phyloP scores from a whole-genome alignment of 2,888 invertebrate genomes.

The Agrochola lychnidis region DNA sequence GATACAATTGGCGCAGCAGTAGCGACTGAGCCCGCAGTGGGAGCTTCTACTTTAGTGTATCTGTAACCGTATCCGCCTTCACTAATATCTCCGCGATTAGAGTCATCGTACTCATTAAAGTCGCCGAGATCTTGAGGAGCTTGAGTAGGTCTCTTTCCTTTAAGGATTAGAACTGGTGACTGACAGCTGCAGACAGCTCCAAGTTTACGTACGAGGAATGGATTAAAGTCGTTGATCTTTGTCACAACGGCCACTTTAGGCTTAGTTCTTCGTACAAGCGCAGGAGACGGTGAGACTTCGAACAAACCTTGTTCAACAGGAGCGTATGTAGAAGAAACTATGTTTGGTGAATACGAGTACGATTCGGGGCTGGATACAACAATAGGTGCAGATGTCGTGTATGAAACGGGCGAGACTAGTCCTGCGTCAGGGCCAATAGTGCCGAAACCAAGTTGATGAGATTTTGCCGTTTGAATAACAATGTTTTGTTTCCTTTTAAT shows the following conservation, averaged over 20 bases:
- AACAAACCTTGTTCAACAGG: constrained; percentile 82
- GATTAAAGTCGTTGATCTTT: constrained; percentile 93
- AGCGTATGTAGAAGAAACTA: constrained; percentile 79
- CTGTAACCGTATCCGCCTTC: constrained; percentile 77
- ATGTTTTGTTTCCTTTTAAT: constrained; percentile 81
- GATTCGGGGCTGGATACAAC: constrained; percentile 74
- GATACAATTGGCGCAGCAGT: constrained; percentile 79
- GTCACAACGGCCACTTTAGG: constrained; percentile 91
- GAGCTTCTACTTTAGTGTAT: constrained; percentile 70
- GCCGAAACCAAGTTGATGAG: constrained; percentile 82
- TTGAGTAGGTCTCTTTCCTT: constrained; percentile 85
- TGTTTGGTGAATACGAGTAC: constrained; percentile 72
- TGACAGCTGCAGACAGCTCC: constrained; percentile 94
- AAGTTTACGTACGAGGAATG: constrained; percentile 92
- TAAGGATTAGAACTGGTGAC: constrained; percentile 89
- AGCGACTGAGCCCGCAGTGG: constrained; percentile 62
- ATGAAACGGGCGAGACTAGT: constrained; percentile 80
- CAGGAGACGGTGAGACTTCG: constrained; percentile 81
- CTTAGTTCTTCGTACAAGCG: constrained; percentile 80
- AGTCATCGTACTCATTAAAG: constrained; percentile 79
- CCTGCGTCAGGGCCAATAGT: constrained; percentile 82
- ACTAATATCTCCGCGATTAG: constrained; percentile 78
- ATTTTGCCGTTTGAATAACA: constrained; percentile 83
- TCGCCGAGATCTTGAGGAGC: constrained; percentile 76
- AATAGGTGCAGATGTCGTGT: constrained; percentile 80